Percentiles rank a stretch among this genome's conserved stretches.
Evolutionary conservation across 2,888 invertebrate species (phyloP).

Genomic region (Tetranychus truncatus): DNA sequence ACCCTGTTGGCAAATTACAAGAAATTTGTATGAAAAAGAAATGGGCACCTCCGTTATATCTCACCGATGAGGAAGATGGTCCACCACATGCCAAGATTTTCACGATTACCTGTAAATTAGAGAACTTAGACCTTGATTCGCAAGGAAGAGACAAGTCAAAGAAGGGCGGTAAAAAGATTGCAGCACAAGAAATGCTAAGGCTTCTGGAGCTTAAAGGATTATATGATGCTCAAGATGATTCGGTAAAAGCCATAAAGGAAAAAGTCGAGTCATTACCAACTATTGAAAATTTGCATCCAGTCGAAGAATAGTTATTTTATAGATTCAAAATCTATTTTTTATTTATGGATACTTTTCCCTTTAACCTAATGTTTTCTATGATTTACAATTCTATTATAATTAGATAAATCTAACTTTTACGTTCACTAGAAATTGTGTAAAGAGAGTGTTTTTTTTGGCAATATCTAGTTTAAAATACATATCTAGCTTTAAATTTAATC

Average conservation of each 20-base stretch:
- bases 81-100: slow-evolving; percentile 84
- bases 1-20: slow-evolving; percentile 79
- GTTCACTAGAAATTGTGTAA: no score
- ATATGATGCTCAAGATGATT: slow-evolving; percentile 13
- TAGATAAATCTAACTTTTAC: no score
- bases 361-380: no score
- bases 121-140: slow-evolving; percentile 13
- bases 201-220: slow-evolving; percentile 43
- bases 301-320: not conserved
- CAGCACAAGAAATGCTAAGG: slow-evolving; percentile 70
- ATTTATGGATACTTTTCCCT: no score
- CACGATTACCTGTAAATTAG: slow-evolving; percentile 64
- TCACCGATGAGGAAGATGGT: slow-evolving; percentile 57
- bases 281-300: not conserved
- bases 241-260: not conserved
- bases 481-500: no score
- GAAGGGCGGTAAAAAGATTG: slow-evolving; percentile 85
- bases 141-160: slow-evolving; percentile 46
- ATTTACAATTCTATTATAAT: no score
- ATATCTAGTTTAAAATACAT: no score
- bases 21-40: slow-evolving; percentile 88
- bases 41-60: slow-evolving; percentile 85
- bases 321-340: no score
- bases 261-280: not conserved
- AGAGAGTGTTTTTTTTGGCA: no score